Conservation (phyloP, 2,797 vertebrate species). For the Pseudocheirus occidentalis region DNA sequence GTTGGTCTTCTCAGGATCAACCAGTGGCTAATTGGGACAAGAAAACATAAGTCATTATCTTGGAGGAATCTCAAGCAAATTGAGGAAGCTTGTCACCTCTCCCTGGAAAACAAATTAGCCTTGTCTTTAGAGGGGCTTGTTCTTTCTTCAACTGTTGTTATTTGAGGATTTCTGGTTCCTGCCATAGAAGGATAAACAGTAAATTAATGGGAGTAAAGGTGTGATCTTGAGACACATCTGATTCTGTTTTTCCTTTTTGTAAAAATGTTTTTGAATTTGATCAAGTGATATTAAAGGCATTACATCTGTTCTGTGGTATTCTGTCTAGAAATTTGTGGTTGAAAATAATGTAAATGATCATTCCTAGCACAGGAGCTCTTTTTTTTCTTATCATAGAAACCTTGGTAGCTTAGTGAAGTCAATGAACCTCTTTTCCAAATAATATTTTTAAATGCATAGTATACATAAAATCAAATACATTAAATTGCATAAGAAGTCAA, state of each 20-base stretch:
- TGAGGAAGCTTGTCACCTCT: conserved; percentile 57
- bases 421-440: background rate
- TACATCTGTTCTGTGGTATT: conserved; percentile 6
- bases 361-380: background rate
- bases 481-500: background rate
- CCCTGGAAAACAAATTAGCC: conserved; percentile 67
- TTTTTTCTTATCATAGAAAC: background rate
- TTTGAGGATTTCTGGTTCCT: conserved; percentile 11
- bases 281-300: background rate
- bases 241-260: conserved; percentile 14
- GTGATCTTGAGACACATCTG: background rate
- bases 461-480: background rate
- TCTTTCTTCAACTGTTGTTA: conserved; percentile 28
- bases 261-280: conserved; percentile 6
- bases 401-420: background rate
- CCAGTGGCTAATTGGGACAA: conserved; percentile 62
- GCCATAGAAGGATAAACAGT: background rate
- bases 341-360: background rate
- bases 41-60: conserved; percentile 68
- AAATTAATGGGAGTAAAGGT: background rate
- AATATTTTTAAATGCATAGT: background rate
- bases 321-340: conserved; percentile 2
- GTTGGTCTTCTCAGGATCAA: conserved; percentile 52
- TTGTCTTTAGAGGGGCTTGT: conserved; percentile 26
- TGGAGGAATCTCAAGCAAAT: conserved; percentile 59